Evolutionary conservation across 1,140 invertebrate species (phyloP).

Genomic region (Spodoptera litura): DNA sequence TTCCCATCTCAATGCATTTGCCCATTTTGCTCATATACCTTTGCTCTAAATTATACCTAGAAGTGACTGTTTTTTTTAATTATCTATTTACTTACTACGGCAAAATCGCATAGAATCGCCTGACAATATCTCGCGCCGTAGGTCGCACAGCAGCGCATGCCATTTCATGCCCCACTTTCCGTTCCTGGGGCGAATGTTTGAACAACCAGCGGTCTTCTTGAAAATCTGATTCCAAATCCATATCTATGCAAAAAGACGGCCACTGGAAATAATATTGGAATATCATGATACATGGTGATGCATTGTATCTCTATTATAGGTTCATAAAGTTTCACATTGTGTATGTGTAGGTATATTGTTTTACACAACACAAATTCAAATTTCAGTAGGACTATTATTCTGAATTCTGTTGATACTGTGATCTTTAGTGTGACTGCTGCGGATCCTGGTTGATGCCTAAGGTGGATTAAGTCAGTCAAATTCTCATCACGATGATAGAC

Average conservation of each 20-base stretch:
- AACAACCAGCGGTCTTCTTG: constrained; percentile 60
- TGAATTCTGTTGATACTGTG: no score
- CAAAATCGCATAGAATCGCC: constrained; percentile 73
- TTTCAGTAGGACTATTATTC: no score
- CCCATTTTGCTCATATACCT: no score
- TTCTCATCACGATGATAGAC: neutral
- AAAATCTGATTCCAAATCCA: constrained; percentile 57
- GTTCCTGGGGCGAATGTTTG: constrained; percentile 51
- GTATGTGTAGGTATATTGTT: no score
- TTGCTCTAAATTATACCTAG: no score
- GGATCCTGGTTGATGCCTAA: no score
- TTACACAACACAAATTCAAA: no score
- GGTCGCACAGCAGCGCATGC: constrained; percentile 59
- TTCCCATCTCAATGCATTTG: no score
- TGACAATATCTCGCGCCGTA: constrained; percentile 65
- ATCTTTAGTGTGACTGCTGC: no score
- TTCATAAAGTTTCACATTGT: no score
- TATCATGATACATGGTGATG: neutral
- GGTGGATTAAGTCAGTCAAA: neutral
- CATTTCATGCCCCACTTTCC: constrained; percentile 27
- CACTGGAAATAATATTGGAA: constrained; percentile 49
- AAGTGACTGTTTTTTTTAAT: neutral
- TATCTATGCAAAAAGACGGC: constrained; percentile 47
- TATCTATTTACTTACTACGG: constrained; percentile 68
- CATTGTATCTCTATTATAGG: no score